phyloP scores from a whole-genome alignment of 2,888 invertebrate species.

The Dryobotodes eremita region DNA sequence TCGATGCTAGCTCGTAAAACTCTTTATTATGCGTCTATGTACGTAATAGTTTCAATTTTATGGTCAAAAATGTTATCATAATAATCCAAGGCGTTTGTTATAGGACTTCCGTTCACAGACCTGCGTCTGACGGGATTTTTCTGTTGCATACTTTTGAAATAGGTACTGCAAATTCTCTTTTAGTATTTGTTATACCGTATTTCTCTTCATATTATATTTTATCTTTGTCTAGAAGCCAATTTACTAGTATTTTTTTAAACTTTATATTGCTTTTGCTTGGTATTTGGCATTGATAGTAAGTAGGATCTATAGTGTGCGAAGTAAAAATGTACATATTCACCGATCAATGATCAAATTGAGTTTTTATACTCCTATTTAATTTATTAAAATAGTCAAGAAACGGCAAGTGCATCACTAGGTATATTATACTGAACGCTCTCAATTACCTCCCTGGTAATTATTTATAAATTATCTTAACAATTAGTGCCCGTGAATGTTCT shows the following conservation, averaged over 20 bases:
- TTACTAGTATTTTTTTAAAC: not conserved
- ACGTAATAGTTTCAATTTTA: slow-evolving; percentile 82
- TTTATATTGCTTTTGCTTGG: not conserved
- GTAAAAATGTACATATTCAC: not conserved
- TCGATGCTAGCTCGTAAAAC: slow-evolving; percentile 88
- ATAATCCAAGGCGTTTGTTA: slow-evolving; percentile 80
- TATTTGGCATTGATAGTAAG: not conserved
- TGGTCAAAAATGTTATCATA: slow-evolving; percentile 83
- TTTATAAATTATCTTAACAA: not conserved
- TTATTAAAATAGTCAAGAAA: not conserved
- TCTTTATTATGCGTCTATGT: slow-evolving; percentile 87
- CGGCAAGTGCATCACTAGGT: not conserved
- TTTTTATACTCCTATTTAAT: too few species aligned
- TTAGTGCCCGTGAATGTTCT: not conserved
- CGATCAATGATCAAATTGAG: not conserved
- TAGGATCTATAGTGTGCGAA: not conserved
- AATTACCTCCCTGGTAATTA: not conserved
- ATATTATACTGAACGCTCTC: not conserved
- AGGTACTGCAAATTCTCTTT: slow-evolving; percentile 18
- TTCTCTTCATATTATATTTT: not conserved
- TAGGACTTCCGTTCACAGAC: slow-evolving; percentile 78
- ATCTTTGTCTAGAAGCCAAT: not conserved
- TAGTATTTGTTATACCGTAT: too few species aligned
- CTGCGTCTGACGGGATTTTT: slow-evolving; percentile 16
- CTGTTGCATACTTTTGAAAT: slow-evolving; percentile 2